Evolutionary conservation across 2,797 vertebrate species (phyloP), one percentile per base, ranked within the genome.

Genomic region (Pipistrellus nathusii): DNA sequence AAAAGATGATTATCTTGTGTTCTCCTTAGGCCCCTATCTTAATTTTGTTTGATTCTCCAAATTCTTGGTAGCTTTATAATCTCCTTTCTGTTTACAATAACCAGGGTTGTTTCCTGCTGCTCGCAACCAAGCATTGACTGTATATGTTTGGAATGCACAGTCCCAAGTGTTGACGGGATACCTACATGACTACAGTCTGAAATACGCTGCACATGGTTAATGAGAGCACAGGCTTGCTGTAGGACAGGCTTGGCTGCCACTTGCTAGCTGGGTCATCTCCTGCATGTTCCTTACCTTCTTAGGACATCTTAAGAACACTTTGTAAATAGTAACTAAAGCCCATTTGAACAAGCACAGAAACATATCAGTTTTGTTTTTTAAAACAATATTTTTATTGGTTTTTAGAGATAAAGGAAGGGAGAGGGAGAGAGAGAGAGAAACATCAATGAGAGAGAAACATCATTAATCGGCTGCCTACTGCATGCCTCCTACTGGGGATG

Each of bases 41-140:
- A 66, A 23, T 82, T 95, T 66, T 81, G 27, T 81, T 55, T 75
- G 15, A 18, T 62, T 94, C 18, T 93, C 14, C 20, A 53, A 76
- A 82, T 53, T 77, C 55, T 76, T 66, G 41, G 68, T 72, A 66
- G 32, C 8, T 9, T 77, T 62, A 18, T 46, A n/a, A 66, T 88
- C 3, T 18, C 55, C 77, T 73, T 88, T 69, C 41, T 88, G 2
- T 90, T 94, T 55, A 62, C 5, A 59, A 68, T 71, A 64, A 53
- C 78, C 38, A 88, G 48, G 69, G 57, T 51, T 77, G 14, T 93
- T 90, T 88, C 81, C 78, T 88, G n/a, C 57, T 85, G 30, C 25
- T 95, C 8, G 13, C n/a, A 53, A 77, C 53, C 30, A 41, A 64
- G 41, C 71, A 38, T 27, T 66, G 41, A 82, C 59, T 66, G 4